phyloP scores from a whole-genome alignment of 92 coral and sea anemone genomes.

The Phenganax marumi region DNA sequence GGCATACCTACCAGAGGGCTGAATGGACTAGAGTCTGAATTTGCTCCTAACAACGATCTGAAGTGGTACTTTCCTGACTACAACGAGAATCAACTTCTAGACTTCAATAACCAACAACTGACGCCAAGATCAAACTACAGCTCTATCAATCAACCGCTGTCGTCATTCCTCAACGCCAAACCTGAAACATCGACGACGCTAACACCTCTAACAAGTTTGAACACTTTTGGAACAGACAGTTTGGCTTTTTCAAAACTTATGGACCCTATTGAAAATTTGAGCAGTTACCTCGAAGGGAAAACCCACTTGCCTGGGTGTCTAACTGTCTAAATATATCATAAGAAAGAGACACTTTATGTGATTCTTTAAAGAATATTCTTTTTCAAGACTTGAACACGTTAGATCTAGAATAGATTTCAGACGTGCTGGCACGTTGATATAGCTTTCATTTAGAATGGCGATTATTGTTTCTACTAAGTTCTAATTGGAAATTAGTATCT shows the following conservation, averaged over 20 bases:
- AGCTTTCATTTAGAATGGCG: background rate
- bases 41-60: slow-evolving; percentile 10
- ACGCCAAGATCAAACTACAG: background rate
- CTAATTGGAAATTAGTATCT: background rate
- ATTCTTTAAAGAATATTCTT: background rate
- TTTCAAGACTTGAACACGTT: background rate
- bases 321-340: background rate
- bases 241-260: slow-evolving; percentile 11
- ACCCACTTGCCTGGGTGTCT: slow-evolving; percentile 10
- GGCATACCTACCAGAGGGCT: background rate
- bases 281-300: slow-evolving; percentile 18
- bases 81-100: slow-evolving; percentile 8
- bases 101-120: slow-evolving; percentile 7
- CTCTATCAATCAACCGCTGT: background rate
- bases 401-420: background rate
- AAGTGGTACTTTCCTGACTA: slow-evolving; percentile 25
- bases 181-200: slow-evolving; percentile 5
- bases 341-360: background rate
- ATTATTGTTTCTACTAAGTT: background rate
- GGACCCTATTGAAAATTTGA: slow-evolving; percentile 19
- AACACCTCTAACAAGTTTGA: background rate
- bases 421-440: background rate
- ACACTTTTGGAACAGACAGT: background rate
- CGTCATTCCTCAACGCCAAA: background rate
- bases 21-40: background rate